phyloP scores from a whole-genome alignment of 2,113 vertebrate species.

The Spilogale gracilis region DNA sequence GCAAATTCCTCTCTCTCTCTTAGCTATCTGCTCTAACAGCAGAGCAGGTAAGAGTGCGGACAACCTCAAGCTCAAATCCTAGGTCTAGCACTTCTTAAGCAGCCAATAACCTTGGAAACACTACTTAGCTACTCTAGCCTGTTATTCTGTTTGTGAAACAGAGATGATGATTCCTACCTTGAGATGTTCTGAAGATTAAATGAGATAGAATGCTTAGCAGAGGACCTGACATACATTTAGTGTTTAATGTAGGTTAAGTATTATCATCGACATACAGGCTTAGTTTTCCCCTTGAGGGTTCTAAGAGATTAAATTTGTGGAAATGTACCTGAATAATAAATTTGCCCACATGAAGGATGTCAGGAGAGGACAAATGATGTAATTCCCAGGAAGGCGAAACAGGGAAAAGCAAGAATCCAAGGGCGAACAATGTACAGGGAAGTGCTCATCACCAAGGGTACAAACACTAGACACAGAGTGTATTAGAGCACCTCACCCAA shows the following conservation, averaged over 20 bases:
- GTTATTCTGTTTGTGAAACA: background rate
- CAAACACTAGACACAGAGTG: background rate
- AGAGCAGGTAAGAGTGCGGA: background rate
- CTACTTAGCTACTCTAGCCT: background rate
- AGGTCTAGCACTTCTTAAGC: background rate
- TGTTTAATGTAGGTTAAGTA: background rate
- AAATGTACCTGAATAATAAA: background rate
- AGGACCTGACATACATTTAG: background rate
- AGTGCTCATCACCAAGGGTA: fast-evolving
- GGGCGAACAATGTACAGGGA: background rate
- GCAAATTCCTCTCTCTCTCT: background rate
- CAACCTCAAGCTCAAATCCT: background rate
- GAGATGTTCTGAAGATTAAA: background rate
- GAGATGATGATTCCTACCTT: background rate
- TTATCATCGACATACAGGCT: background rate
- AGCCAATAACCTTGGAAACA: background rate
- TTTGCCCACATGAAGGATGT: background rate
- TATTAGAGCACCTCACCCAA: background rate
- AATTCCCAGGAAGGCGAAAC: background rate
- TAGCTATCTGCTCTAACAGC: background rate
- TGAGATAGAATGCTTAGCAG: background rate
- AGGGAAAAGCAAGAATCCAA: background rate
- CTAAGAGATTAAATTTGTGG: background rate
- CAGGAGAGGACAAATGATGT: background rate
- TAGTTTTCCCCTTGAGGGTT: background rate